A percentile compares a stretch with the other conserved stretches of the same genome.
Evolutionary conservation across 2,888 invertebrate genomes (phyloP).

Genomic region (Caenorhabditis virilis): DNA sequence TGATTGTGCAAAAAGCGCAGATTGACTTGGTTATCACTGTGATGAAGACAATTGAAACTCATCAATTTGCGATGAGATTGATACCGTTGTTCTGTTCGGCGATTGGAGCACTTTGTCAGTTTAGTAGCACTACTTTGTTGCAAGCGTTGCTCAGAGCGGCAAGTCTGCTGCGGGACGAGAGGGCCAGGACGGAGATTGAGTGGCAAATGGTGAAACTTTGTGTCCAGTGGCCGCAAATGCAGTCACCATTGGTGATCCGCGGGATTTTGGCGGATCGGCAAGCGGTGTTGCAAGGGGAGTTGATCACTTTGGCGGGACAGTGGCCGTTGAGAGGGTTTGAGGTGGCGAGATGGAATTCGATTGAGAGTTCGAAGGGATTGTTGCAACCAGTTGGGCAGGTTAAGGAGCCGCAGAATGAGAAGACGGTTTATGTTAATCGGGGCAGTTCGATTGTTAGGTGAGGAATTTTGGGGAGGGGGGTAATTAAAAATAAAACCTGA

Average conservation of each 20-base stretch:
- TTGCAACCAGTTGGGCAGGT: constrained; percentile 2
- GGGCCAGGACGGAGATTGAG: constrained; percentile 57
- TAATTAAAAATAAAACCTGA: constrained; percentile 3
- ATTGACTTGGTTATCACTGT: constrained; percentile 46
- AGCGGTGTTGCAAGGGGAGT: constrained; percentile 33
- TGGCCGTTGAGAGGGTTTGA: constrained; percentile 62
- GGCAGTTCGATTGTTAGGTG: constrained; percentile 39
- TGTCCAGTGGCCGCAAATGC: constrained; percentile 35
- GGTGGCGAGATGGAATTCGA: constrained; percentile 61
- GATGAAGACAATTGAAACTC: constrained; percentile 40
- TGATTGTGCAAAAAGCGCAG: constrained; percentile 61
- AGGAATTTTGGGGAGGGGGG: not conserved
- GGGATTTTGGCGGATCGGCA: constrained; percentile 40
- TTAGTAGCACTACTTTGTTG: constrained; percentile 31
- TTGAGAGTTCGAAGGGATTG: constrained; percentile 21
- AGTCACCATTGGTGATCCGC: constrained; percentile 29
- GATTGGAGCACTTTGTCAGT: constrained; percentile 34
- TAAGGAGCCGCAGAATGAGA: constrained; percentile 9
- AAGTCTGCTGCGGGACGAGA: constrained; percentile 37
- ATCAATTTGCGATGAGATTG: constrained; percentile 45
- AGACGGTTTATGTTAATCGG: constrained; percentile 39
- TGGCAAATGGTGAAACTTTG: constrained; percentile 57
- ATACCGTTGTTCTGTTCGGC: constrained; percentile 56
- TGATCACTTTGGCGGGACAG: constrained; percentile 55
- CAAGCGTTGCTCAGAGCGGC: constrained; percentile 38